Evolutionary conservation across 2,113 vertebrate genomes (phyloP).

Genomic region (Solenodon paradoxus): DNA sequence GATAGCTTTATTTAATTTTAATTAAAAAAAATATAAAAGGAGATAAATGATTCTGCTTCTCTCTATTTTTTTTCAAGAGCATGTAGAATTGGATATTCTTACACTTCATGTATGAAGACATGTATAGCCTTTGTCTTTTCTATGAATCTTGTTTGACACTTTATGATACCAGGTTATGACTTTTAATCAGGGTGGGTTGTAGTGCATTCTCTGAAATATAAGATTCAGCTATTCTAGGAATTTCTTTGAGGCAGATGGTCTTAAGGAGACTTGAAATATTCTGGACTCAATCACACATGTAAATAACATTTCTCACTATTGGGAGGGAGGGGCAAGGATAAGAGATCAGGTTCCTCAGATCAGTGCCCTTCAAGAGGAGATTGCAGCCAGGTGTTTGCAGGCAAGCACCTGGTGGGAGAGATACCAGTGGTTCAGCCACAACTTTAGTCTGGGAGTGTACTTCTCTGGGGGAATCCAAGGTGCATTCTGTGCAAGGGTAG

Average conservation of each 20-base stretch:
- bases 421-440: neutral
- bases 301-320: neutral
- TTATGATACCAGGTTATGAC: neutral
- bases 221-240: neutral
- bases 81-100: neutral
- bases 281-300: neutral
- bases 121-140: neutral
- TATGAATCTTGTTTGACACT: neutral
- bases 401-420: neutral
- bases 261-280: neutral
- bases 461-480: neutral
- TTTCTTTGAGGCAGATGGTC: neutral
- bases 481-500: too few relatives aligned
- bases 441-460: neutral
- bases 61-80: neutral
- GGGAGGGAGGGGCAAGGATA: neutral
- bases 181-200: neutral
- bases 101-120: neutral
- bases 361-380: neutral
- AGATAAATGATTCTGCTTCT: neutral
- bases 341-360: neutral
- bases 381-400: neutral
- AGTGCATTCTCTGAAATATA: neutral
- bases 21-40: conserved; percentile 9
- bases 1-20: conserved; percentile 26